Evolutionary conservation across 2,113 vertebrate genomes (phyloP).

Genomic region (Pluvialis apricaria): DNA sequence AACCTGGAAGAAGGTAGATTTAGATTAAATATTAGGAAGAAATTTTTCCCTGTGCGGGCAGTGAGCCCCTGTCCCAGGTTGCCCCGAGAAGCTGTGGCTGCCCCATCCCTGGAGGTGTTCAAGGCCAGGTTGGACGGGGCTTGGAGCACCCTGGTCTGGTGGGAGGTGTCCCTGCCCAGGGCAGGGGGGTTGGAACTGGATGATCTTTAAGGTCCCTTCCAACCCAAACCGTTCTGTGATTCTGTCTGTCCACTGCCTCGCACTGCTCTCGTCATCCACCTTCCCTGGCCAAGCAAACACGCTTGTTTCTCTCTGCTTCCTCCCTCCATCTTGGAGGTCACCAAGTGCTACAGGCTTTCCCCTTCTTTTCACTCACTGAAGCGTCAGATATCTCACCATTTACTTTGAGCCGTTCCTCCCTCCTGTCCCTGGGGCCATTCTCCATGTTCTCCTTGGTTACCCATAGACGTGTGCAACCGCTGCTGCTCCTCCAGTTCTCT

Average conservation of each 20-base stretch:
- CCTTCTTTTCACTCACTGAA: background rate
- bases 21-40: too few species aligned
- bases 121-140: too few species aligned
- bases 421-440: background rate
- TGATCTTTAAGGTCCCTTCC: too few species aligned
- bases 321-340: background rate
- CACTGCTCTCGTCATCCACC: background rate
- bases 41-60: too few species aligned
- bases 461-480: rapidly evolving
- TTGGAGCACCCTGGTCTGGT: too few species aligned
- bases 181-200: too few species aligned
- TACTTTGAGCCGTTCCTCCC: background rate
- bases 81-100: too few species aligned
- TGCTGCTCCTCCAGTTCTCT: background rate
- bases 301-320: background rate
- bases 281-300: background rate
- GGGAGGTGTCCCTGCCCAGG: too few species aligned
- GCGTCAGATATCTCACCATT: background rate
- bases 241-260: rapidly evolving
- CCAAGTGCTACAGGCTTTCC: background rate
- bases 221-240: too few species aligned
- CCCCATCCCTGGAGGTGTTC: too few species aligned
- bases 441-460: background rate
- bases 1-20: too few species aligned
- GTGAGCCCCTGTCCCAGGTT: too few species aligned